Conservation (phyloP, 2,113 vertebrate species). For the Brachyhypopomus occidentalis region DNA sequence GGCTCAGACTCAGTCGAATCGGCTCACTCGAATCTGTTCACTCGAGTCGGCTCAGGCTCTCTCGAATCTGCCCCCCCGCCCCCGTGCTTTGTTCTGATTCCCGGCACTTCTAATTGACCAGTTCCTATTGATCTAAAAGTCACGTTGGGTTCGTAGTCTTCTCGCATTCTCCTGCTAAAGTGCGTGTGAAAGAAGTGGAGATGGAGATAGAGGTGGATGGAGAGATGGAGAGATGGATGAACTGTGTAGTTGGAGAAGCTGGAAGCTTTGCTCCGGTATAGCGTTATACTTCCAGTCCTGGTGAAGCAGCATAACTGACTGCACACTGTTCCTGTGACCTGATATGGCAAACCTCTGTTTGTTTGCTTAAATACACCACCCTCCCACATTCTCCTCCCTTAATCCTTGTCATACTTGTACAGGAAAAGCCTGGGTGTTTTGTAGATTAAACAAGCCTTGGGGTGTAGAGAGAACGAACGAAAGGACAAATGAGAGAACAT, state of each 20-base stretch:
- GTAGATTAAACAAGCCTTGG: slow-evolving; percentile 48
- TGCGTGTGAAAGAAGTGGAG: not conserved
- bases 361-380: not conserved
- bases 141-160: too few relatives aligned
- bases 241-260: slow-evolving; percentile 34
- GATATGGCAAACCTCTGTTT: slow-evolving; percentile 21
- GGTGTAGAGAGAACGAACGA: not conserved
- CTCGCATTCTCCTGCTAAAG: too few relatives aligned
- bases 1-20: too few relatives aligned
- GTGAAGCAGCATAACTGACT: too few relatives aligned
- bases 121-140: too few relatives aligned
- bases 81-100: too few relatives aligned
- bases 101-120: too few relatives aligned
- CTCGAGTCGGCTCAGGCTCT: too few relatives aligned
- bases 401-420: slow-evolving; percentile 52
- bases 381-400: slow-evolving; percentile 20
- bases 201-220: not conserved
- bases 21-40: too few relatives aligned
- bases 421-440: slow-evolving; percentile 49
- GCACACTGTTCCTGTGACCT: slow-evolving; percentile 34
- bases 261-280: slow-evolving; percentile 34
- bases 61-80: too few relatives aligned
- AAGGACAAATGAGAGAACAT: not conserved
- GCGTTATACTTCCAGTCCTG: too few relatives aligned
- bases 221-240: slow-evolving; percentile 15